phyloP scores from a whole-genome alignment of 2,797 vertebrate genomes.

The Cyclura pinguis region DNA sequence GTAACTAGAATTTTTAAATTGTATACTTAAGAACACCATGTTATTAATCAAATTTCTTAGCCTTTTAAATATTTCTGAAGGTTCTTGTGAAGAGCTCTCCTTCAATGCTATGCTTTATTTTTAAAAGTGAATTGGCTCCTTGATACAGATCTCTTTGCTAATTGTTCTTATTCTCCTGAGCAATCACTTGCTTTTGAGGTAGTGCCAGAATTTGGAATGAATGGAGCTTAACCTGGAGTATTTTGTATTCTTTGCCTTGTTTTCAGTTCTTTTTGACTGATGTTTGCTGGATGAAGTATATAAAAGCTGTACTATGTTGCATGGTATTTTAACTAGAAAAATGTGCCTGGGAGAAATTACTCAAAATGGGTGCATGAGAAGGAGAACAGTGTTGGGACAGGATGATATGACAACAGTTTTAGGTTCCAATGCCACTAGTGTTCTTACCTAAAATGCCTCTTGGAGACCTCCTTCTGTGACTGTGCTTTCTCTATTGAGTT shows the following conservation, averaged over 20 bases:
- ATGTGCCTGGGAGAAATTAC: background rate
- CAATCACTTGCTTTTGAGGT: background rate
- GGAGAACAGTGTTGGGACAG: background rate
- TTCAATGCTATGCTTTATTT: background rate
- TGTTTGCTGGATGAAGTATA: background rate
- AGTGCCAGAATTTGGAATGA: background rate
- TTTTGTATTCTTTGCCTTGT: background rate
- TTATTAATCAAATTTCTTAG: accelerated
- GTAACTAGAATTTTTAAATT: background rate
- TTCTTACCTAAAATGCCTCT: background rate
- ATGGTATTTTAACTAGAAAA: background rate
- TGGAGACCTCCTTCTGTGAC: background rate
- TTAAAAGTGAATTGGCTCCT: slow-evolving; percentile 7
- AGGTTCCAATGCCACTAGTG: too few relatives aligned
- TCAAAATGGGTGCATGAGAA: too few relatives aligned
- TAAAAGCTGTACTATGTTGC: background rate
- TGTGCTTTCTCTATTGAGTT: background rate
- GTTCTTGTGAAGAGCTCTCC: background rate
- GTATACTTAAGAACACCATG: background rate
- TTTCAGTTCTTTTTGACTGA: background rate
- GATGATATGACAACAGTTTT: background rate
- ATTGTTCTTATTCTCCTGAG: background rate
- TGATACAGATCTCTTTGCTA: background rate
- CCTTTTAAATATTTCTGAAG: background rate
- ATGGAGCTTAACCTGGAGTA: background rate